These are phyloP conservation scores for Carcinoscorpius rotundicauda DNA, from an alignment of 1,140 invertebrate species.

Conservation along the genomic window DNA sequence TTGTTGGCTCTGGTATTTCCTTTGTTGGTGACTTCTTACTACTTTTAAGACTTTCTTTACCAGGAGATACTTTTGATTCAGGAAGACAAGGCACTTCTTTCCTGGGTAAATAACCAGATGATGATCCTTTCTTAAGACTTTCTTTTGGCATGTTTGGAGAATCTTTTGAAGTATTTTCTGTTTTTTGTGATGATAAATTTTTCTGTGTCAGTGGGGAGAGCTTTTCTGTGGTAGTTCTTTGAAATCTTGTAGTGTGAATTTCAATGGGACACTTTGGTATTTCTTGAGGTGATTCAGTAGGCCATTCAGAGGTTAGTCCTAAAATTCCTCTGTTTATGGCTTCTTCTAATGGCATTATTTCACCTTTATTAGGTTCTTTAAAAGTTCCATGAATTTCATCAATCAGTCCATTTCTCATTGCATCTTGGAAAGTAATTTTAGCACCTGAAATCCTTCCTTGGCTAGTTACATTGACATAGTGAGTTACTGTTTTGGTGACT, in stretches of 20 bases:
- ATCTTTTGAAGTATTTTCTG: background rate
- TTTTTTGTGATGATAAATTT: background rate
- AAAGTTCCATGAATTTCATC: conserved; percentile 63
- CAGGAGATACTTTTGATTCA: too few species aligned
- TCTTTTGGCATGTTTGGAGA: too few species aligned
- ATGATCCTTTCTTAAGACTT: too few species aligned
- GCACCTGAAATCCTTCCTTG: conserved; percentile 42
- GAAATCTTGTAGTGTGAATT: background rate
- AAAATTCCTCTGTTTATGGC: conserved; percentile 46
- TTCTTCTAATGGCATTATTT: conserved; percentile 62
- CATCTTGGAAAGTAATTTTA: conserved; percentile 58
- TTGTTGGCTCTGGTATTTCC: too few species aligned
- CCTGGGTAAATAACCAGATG: too few species aligned
- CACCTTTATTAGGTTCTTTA: conserved; percentile 58
- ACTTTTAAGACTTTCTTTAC: too few species aligned
- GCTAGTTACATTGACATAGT: conserved; percentile 56
- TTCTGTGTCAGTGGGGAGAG: background rate
- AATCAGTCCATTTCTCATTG: conserved; percentile 59
- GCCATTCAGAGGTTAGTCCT: conserved; percentile 31
- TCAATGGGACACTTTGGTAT: background rate
- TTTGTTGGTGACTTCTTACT: too few species aligned
- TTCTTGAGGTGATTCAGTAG: conserved; percentile 20
- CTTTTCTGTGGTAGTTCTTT: too few species aligned
- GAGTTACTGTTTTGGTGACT: conserved; percentile 62
- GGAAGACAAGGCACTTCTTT: too few species aligned